These are phyloP conservation scores for Nomada hirtipes DNA, from an alignment of 2,888 invertebrate species.

Conservation along the genomic window DNA sequence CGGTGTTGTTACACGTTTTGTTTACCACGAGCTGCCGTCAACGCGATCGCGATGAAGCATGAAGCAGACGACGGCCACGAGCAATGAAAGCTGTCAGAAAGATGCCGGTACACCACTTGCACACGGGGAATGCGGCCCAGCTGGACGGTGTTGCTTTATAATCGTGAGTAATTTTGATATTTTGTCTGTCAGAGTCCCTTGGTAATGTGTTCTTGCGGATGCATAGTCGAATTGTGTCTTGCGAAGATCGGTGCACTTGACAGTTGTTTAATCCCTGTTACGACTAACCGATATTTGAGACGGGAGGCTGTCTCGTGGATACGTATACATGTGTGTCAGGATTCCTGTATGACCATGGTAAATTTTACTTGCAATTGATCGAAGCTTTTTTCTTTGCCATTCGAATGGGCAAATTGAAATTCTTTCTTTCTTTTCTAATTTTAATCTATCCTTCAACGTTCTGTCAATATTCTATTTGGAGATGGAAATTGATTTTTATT, in stretches of 20 bases:
- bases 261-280: slow-evolving; percentile 25
- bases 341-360: background rate
- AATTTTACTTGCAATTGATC: background rate
- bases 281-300: slow-evolving; percentile 13
- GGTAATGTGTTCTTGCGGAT: background rate
- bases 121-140: slow-evolving; percentile 47
- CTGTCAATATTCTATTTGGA: background rate
- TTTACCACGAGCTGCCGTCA: slow-evolving; percentile 16
- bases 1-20: slow-evolving; percentile 15
- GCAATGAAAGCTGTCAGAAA: slow-evolving; percentile 51
- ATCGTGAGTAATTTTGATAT: slow-evolving; percentile 57
- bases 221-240: background rate
- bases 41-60: slow-evolving; percentile 50
- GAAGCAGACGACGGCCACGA: slow-evolving; percentile 35
- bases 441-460: background rate
- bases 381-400: background rate
- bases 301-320: slow-evolving; percentile 8
- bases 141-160: slow-evolving; percentile 49
- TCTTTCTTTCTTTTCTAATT: background rate
- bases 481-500: background rate
- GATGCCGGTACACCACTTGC: slow-evolving; percentile 61
- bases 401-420: background rate
- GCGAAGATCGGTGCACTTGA: slow-evolving; percentile 44
- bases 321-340: slow-evolving; percentile 6
- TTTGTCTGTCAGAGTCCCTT: background rate